Percentiles rank a stretch among this genome's conserved stretches.
Conservation (phyloP, 1,140 invertebrate genomes). For the Luehdorfia chinensis region DNA sequence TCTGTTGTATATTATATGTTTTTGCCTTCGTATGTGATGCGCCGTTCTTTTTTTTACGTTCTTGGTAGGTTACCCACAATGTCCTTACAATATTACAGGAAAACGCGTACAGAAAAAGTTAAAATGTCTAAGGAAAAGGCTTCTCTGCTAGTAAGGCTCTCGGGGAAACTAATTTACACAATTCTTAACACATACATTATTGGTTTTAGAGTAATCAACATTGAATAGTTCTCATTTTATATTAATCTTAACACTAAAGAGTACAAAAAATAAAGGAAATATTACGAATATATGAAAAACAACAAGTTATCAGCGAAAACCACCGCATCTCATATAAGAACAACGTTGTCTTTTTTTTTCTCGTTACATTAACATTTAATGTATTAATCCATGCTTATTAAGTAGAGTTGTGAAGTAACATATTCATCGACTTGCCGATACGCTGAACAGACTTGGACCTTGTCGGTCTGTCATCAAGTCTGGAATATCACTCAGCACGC, state of each 20-base stretch:
- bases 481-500: constrained; percentile 25
- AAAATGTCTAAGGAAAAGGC: constrained; percentile 70
- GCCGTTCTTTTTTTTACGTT: not conserved
- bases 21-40: not conserved
- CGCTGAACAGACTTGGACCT: constrained; percentile 28
- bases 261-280: constrained; percentile 78
- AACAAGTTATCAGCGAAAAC: constrained; percentile 72
- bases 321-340: constrained; percentile 66
- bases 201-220: constrained; percentile 74
- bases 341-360: constrained; percentile 68
- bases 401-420: constrained; percentile 54
- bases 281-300: constrained; percentile 76
- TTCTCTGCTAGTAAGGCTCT: constrained; percentile 67
- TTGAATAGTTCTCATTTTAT: constrained; percentile 72
- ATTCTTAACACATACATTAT: constrained; percentile 69
- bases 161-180: constrained; percentile 68
- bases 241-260: constrained; percentile 75
- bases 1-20: constrained; percentile 25
- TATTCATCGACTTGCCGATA: constrained; percentile 33
- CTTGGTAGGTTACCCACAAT: constrained; percentile 27
- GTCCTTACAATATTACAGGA: constrained; percentile 34
- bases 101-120: constrained; percentile 44
- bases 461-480: constrained; percentile 21
- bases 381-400: constrained; percentile 56
- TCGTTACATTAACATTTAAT: constrained; percentile 70